Evolutionary conservation across 2,888 invertebrate genomes (phyloP).

Genomic region (Apantesis nais): DNA sequence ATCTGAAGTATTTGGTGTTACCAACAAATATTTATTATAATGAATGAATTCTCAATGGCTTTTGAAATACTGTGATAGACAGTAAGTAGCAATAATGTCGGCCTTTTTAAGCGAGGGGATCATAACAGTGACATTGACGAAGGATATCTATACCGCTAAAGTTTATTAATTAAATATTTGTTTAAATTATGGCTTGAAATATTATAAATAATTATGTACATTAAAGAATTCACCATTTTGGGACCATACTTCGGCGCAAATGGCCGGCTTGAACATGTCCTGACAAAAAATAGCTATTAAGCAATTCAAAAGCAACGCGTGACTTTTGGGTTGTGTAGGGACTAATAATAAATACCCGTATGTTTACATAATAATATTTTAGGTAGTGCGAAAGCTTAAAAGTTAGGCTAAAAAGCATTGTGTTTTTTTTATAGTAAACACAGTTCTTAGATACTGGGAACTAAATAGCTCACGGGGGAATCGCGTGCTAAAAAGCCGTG

Average conservation of each 20-base stretch:
- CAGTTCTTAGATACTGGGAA: constrained; percentile 12
- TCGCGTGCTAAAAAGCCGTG: constrained; percentile 53
- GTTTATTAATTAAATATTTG: constrained; percentile 50
- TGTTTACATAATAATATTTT: background rate
- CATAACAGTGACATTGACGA: constrained; percentile 55
- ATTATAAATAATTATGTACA: background rate
- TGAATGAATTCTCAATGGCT: constrained; percentile 28
- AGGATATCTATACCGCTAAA: constrained; percentile 58
- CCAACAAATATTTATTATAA: background rate
- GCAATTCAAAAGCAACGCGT: too few relatives aligned
- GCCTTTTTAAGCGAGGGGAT: constrained; percentile 55
- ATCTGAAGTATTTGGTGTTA: background rate
- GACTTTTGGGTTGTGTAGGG: too few relatives aligned
- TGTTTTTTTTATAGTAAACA: constrained; percentile 27
- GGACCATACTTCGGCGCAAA: too few relatives aligned
- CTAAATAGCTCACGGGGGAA: constrained; percentile 48
- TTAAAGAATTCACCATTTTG: too few relatives aligned
- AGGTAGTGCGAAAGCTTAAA: background rate
- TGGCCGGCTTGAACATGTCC: too few relatives aligned
- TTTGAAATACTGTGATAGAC: constrained; percentile 40
- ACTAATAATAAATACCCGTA: too few relatives aligned
- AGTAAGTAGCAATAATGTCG: constrained; percentile 48
- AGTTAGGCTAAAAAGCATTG: constrained; percentile 20
- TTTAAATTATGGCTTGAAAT: constrained; percentile 35
- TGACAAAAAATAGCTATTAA: too few relatives aligned